Evolutionary conservation across 2,113 vertebrate genomes (phyloP), one percentile per base, ranked within the genome.

Genomic region (Melanerpes aurifrons): DNA sequence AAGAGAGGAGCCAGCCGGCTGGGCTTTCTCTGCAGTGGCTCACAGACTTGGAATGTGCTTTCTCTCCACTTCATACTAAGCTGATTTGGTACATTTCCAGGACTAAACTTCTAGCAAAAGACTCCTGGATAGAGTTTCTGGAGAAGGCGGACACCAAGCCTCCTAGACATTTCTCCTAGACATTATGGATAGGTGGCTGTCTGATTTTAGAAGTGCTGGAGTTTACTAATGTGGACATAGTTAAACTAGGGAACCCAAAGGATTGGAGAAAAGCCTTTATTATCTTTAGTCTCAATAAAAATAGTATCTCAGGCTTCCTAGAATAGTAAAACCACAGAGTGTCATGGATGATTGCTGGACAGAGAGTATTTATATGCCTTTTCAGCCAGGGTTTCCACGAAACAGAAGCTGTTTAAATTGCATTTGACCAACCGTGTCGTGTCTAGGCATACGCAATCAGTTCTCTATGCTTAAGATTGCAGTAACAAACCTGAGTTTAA

Each of bases 211-310:
- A 90, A 71, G 66, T 9, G 37, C 31, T 74, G 54, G 57, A 53
- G 72, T 95, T 96, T 77, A 73, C 73, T 95, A 86, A 94, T 63
- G 53, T 62, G 95, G 76, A 64, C 2, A 3, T 90, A 86, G 93
- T 81, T 96, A 66, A 90, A 75, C 88, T 88, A 92, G 45, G 66
- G 29, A 72, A 78, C 48, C 20, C 86, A 90, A 82, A 90, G 47
- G 48, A 53, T 4, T 93, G 92, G 62, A 88, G 66, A 78, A 93
- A 90, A 96, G 82, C 54, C 69, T 90, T 86, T 66, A 78, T 95
- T 96, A 95, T 95, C 95, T 95, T 95, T 94, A 88, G 80, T 75
- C 80, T 71, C 77, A 86, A 95, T 78, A 88, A 95, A 96, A 95
- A 92, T 96, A 96, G 90, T 35, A 77, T 88, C 62, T 69, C 32